phyloP scores from a whole-genome alignment of 2,113 vertebrate species.

The Chlorodrepanis virens region DNA sequence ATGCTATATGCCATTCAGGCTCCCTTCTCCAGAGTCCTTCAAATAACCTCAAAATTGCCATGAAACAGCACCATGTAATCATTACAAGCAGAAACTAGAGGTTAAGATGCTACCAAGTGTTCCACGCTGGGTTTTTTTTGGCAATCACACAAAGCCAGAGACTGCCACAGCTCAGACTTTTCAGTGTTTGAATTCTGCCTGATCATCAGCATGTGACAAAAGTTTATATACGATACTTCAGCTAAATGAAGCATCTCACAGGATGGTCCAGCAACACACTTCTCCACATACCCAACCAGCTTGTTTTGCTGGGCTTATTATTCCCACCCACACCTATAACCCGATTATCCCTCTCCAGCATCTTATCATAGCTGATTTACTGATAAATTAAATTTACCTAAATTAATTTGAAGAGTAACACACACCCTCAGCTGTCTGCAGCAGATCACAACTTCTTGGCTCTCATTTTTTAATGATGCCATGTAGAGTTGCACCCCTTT shows the following conservation, averaged over 20 bases:
- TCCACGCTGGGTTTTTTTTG: not conserved
- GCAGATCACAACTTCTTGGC: not conserved
- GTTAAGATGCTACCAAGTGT: not conserved
- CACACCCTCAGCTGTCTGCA: not conserved
- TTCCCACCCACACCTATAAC: constrained; percentile 20
- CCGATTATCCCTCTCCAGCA: not conserved
- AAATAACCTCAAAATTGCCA: not conserved
- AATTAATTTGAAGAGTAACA: not conserved
- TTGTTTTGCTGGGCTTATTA: not conserved
- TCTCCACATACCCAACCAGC: not conserved
- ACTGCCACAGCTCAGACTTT: not conserved
- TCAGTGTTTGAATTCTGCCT: not conserved
- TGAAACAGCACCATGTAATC: not conserved
- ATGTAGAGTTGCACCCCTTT: not conserved
- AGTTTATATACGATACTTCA: not conserved
- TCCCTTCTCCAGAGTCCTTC: not conserved
- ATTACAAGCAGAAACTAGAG: not conserved
- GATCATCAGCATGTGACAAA: not conserved
- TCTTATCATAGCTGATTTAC: not conserved
- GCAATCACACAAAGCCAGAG: not conserved
- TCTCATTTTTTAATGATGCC: not conserved
- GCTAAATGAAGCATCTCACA: not conserved
- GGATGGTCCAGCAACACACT: not conserved
- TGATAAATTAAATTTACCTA: constrained; percentile 6
- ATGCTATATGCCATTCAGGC: not conserved